These are phyloP conservation scores for Dunckerocampus dactyliophorus DNA, from an alignment of 2,113 vertebrate genomes.

Conservation along the genomic window DNA sequence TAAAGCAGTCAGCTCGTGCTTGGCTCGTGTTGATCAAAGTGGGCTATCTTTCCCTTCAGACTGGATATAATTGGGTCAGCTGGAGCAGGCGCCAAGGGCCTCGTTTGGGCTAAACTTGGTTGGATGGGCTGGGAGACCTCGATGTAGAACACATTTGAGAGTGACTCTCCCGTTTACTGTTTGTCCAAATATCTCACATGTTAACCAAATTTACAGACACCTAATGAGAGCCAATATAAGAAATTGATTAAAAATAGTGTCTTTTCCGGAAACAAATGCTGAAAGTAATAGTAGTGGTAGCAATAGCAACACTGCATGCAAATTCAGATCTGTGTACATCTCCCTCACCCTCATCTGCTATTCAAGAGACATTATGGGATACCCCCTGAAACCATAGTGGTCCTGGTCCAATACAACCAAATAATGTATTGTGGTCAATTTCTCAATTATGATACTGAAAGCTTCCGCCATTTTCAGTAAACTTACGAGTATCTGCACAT, in stretches of 20 bases:
- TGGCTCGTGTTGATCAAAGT: slow-evolving; percentile 51
- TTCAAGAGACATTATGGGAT: background rate
- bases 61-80: slow-evolving; percentile 66
- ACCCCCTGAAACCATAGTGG: too few relatives aligned
- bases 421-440: background rate
- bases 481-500: slow-evolving; percentile 2
- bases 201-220: background rate
- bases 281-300: too few relatives aligned
- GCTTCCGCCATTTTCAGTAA: background rate
- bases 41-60: slow-evolving; percentile 57
- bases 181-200: slow-evolving; percentile 1
- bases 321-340: background rate
- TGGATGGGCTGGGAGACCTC: slow-evolving; percentile 46
- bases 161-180: slow-evolving; percentile 28
- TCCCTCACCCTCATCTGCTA: background rate
- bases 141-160: slow-evolving; percentile 43
- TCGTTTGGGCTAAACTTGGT: slow-evolving; percentile 52
- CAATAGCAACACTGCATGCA: background rate
- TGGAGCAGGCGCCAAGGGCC: slow-evolving; percentile 46
- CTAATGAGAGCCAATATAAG: background rate
- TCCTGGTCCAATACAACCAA: background rate
- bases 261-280: background rate
- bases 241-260: background rate
- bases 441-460: background rate
- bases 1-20: slow-evolving; percentile 32